Evolutionary conservation across 2,797 vertebrate species (phyloP).

Genomic region (Miichthys miiuy): DNA sequence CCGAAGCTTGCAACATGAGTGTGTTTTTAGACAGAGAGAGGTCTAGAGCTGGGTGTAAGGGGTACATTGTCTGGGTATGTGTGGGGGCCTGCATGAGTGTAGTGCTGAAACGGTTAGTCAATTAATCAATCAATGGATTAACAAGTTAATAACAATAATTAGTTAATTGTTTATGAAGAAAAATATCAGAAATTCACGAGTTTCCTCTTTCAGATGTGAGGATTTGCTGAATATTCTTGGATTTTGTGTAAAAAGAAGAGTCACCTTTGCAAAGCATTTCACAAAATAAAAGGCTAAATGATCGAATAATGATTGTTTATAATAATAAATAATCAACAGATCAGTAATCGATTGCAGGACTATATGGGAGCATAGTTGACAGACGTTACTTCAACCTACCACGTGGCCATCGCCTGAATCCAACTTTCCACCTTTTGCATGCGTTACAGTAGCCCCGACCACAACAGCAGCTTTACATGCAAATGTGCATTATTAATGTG

Average conservation of each 20-base stretch:
- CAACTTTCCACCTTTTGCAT: slow-evolving; percentile 29
- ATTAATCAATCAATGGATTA: slow-evolving; percentile 38
- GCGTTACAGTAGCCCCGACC: slow-evolving; percentile 13
- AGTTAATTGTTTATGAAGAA: neutral
- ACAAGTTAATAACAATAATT: slow-evolving; percentile 16
- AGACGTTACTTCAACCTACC: slow-evolving; percentile 1
- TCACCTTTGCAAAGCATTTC: neutral
- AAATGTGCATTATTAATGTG: slow-evolving; percentile 58
- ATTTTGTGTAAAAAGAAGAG: neutral
- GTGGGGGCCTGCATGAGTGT: slow-evolving; percentile 35
- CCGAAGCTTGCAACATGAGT: slow-evolving; percentile 90
- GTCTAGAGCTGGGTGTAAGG: slow-evolving; percentile 28
- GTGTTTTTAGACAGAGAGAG: slow-evolving; percentile 59
- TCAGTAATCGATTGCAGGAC: neutral
- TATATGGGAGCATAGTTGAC: neutral
- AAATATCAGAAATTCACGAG: neutral
- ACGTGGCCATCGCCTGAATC: neutral
- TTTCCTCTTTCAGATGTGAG: neutral
- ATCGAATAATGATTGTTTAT: too few species aligned
- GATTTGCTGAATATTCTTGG: neutral
- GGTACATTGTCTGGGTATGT: slow-evolving; percentile 23
- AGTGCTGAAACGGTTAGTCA: neutral
- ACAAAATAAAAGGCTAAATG: neutral
- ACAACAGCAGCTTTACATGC: slow-evolving; percentile 37
- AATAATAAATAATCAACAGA: neutral